phyloP scores from a whole-genome alignment of 2,888 invertebrate genomes.

The Lithophane ornitopus region DNA sequence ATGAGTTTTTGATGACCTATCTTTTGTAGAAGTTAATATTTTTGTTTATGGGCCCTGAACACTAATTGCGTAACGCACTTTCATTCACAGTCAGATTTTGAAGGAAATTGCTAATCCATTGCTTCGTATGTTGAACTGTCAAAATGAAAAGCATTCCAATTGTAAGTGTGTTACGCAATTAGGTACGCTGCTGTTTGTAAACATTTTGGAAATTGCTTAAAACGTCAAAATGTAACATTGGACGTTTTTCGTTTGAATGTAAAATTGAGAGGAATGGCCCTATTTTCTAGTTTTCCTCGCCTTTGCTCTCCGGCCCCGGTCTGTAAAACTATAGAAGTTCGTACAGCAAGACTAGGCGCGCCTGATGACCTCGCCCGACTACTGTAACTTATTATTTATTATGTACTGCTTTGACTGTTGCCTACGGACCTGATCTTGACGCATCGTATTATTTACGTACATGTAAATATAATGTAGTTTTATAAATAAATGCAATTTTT shows the following conservation, averaged over 20 bases:
- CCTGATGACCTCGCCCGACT: conserved; percentile 75
- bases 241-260: conserved; percentile 36
- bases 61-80: too few relatives aligned
- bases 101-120: too few relatives aligned
- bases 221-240: conserved; percentile 61
- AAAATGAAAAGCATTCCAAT: too few relatives aligned
- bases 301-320: conserved; percentile 72
- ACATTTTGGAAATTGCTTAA: neutral
- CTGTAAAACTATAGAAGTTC: conserved; percentile 63
- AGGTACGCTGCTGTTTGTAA: conserved; percentile 11
- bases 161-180: too few relatives aligned
- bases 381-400: conserved; percentile 74
- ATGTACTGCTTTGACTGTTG: conserved; percentile 89
- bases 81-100: too few relatives aligned
- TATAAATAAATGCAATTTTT: conserved; percentile 87
- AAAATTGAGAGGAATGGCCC: conserved; percentile 13
- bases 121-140: too few relatives aligned
- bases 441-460: conserved; percentile 86
- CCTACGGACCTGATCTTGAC: conserved; percentile 89
- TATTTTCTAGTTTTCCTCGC: conserved; percentile 51
- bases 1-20: conserved; percentile 31
- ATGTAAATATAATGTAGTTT: conserved; percentile 87
- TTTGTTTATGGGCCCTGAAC: conserved; percentile 42
- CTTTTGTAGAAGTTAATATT: conserved; percentile 53
- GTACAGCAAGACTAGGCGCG: conserved; percentile 74